phyloP scores from a whole-genome alignment of 2,888 invertebrate genomes.

The Ariolimax columbianus region DNA sequence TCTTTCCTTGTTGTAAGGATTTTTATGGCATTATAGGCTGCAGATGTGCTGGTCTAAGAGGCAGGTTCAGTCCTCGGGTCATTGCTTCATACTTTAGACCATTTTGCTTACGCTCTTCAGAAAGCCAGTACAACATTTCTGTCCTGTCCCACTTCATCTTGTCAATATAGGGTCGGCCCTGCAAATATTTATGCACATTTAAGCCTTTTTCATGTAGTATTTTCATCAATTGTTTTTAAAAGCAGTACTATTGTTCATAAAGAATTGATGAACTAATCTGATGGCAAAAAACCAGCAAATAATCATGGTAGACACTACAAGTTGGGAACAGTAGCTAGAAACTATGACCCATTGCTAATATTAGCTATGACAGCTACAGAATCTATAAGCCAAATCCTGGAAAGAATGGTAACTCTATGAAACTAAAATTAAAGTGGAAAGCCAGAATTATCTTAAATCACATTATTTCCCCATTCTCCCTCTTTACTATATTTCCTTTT shows the following conservation, averaged over 20 bases:
- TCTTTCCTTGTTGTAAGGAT: not conserved
- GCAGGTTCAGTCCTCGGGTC: slow-evolving; percentile 57
- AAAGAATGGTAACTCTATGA: not conserved
- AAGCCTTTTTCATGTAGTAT: not conserved
- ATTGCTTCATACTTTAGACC: slow-evolving; percentile 70
- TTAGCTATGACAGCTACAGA: too few relatives aligned
- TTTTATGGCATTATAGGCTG: slow-evolving; percentile 58
- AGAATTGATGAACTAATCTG: not conserved
- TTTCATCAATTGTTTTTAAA: not conserved
- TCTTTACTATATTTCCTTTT: too few relatives aligned
- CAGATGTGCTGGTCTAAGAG: slow-evolving; percentile 62
- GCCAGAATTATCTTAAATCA: not conserved
- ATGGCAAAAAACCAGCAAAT: not conserved
- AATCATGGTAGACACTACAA: not conserved
- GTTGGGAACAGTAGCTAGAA: too few relatives aligned
- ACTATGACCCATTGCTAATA: too few relatives aligned
- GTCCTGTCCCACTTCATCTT: slow-evolving; percentile 79
- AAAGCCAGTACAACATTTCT: slow-evolving; percentile 79
- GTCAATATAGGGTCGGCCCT: slow-evolving; percentile 78
- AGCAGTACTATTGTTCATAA: not conserved
- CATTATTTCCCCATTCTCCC: too few relatives aligned
- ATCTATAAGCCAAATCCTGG: too few relatives aligned
- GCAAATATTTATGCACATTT: slow-evolving; percentile 41
- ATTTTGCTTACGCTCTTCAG: slow-evolving; percentile 77
- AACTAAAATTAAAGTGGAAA: not conserved